These are phyloP conservation scores for Siphlonurus alternatus DNA, from an alignment of 2,888 invertebrate genomes.

Conservation along the genomic window DNA sequence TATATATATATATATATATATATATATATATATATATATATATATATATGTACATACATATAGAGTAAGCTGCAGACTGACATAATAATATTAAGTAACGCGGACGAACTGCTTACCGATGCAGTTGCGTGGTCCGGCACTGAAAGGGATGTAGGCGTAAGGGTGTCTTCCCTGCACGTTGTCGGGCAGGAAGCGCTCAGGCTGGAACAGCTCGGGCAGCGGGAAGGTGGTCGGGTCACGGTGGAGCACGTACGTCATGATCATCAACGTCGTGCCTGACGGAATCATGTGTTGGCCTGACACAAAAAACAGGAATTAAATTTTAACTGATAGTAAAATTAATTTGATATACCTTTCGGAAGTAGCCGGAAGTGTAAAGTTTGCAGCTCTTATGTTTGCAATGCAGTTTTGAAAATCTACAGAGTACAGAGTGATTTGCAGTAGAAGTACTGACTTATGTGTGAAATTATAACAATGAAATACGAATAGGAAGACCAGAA, in stretches of 20 bases:
- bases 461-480: too few relatives aligned
- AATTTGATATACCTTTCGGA: too few relatives aligned
- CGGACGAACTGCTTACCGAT: conserved; percentile 21
- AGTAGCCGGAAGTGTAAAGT: too few relatives aligned
- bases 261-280: conserved; percentile 22
- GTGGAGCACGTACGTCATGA: conserved; percentile 26
- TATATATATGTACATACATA: not conserved
- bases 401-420: too few relatives aligned
- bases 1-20: not conserved
- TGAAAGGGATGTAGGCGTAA: conserved; percentile 26
- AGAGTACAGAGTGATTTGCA: too few relatives aligned
- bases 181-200: conserved; percentile 32
- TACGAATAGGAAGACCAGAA: too few relatives aligned
- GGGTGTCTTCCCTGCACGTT: conserved; percentile 25
- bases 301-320: not conserved
- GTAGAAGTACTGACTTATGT: too few relatives aligned
- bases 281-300: conserved; percentile 23
- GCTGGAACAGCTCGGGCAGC: conserved; percentile 31
- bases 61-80: too few relatives aligned
- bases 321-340: too few relatives aligned
- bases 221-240: conserved; percentile 28
- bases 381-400: too few relatives aligned
- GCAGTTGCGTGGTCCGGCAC: conserved; percentile 25
- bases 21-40: not conserved
- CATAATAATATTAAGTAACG: too few relatives aligned